Evolutionary conservation across 2,113 vertebrate species (phyloP).

Genomic region (Aldabrachelys gigantea): DNA sequence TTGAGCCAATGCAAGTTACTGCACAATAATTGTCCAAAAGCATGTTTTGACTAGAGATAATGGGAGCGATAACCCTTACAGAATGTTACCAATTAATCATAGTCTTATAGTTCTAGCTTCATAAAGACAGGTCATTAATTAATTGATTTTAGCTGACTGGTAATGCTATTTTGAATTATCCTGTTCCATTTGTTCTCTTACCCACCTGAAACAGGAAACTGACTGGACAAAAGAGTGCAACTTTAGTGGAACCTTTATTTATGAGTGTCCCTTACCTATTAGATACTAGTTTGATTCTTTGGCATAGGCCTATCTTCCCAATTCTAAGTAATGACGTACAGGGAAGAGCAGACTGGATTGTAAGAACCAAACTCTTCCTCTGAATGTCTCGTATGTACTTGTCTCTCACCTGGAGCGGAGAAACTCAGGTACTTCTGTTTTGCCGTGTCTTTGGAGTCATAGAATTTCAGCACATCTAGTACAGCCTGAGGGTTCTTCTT

Average conservation of each 20-base stretch:
- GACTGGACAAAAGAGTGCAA: neutral
- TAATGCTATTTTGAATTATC: neutral
- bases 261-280: neutral
- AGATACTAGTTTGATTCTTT: neutral
- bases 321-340: neutral
- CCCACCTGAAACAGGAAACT: constrained; percentile 42
- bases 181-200: constrained; percentile 21
- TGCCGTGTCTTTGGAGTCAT: constrained; percentile 94
- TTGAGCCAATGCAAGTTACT: neutral
- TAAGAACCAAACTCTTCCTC: neutral
- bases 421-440: constrained; percentile 99
- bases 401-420: constrained; percentile 87
- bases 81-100: neutral
- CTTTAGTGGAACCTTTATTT: constrained; percentile 30
- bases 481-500: constrained; percentile 99
- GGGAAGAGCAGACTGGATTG: neutral
- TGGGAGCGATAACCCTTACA: neutral
- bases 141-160: neutral
- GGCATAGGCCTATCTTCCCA: neutral
- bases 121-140: neutral
- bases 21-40: neutral
- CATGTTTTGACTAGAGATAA: neutral
- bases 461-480: constrained; percentile 96
- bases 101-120: neutral
- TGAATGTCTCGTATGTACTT: neutral